phyloP scores from a whole-genome alignment of 2,888 invertebrate genomes.

The Phasia obesa region DNA sequence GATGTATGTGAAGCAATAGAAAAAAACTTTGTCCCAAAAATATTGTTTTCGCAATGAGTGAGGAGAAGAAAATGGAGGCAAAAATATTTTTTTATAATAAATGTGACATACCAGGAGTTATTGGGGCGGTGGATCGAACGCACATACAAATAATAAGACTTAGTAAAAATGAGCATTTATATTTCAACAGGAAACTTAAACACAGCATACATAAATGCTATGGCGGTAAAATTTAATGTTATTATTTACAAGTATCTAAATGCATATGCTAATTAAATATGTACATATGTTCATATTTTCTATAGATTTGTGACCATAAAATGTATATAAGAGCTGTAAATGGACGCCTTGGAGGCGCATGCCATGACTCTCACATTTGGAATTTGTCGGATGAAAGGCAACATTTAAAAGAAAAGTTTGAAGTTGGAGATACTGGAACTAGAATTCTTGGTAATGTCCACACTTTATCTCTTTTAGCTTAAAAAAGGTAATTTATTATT shows the following conservation, averaged over 20 bases:
- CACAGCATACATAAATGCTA: constrained; percentile 21
- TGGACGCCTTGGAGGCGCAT: constrained; percentile 15
- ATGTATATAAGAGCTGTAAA: constrained; percentile 19
- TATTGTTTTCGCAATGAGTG: too few relatives aligned
- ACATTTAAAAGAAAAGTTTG: constrained; percentile 11
- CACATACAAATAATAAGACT: too few relatives aligned
- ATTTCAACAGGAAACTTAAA: too few relatives aligned
- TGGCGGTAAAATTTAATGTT: not conserved
- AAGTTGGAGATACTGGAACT: not conserved
- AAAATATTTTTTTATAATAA: too few relatives aligned
- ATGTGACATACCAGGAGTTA: too few relatives aligned
- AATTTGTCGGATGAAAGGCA: constrained; percentile 13
- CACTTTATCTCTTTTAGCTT: not conserved
- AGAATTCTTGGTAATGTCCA: constrained; percentile 5
- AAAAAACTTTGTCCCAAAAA: too few relatives aligned
- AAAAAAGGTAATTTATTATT: not conserved
- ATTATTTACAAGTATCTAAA: too few relatives aligned
- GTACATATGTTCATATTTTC: not conserved
- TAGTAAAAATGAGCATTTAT: too few relatives aligned
- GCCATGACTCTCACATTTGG: constrained; percentile 32
- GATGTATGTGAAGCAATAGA: too few relatives aligned
- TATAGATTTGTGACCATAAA: constrained; percentile 24
- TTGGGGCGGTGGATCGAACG: too few relatives aligned
- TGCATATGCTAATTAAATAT: not conserved
- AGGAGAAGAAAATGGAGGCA: too few relatives aligned